Conservation (phyloP, 2,888 invertebrate species). For the Trichogramma evanescens region DNA sequence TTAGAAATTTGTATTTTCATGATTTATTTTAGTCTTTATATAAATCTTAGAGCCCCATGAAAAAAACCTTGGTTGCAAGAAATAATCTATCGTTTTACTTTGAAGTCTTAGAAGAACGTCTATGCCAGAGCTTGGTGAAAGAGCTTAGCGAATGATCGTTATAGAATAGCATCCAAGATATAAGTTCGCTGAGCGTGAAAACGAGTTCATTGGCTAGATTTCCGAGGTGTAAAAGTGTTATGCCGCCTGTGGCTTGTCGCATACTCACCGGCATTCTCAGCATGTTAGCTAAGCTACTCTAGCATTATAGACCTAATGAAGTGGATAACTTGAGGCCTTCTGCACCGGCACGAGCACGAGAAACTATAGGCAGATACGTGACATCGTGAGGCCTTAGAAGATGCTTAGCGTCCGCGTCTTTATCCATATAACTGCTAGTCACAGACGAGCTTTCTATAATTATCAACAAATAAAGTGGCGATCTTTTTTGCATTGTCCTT, state of each 20-base stretch:
- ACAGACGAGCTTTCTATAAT: no score
- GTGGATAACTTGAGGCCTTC: slow-evolving; percentile 36
- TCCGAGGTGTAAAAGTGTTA: slow-evolving; percentile 41
- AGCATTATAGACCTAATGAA: slow-evolving; percentile 38
- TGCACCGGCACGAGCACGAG: slow-evolving; percentile 26
- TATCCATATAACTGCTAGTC: no score
- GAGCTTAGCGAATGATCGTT: slow-evolving; percentile 22
- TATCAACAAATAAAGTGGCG: neutral
- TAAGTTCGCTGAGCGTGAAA: slow-evolving; percentile 32
- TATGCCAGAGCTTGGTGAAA: neutral
- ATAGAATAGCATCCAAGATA: slow-evolving; percentile 6
- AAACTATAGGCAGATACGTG: slow-evolving; percentile 7
- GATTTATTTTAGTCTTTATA: no score
- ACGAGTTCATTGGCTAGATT: slow-evolving; percentile 43
- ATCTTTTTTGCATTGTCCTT: slow-evolving; percentile 7
- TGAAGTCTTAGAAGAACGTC: neutral
- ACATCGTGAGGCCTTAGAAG: slow-evolving; percentile 14
- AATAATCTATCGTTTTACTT: no score
- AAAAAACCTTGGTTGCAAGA: no score
- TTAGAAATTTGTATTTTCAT: no score
- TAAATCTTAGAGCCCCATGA: no score
- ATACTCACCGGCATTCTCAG: slow-evolving; percentile 6
- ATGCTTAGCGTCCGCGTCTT: slow-evolving; percentile 6
- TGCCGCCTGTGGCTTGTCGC: slow-evolving; percentile 25
- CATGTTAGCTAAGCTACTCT: slow-evolving; percentile 13